Evolutionary conservation across 2,888 invertebrate species (phyloP).

Genomic region (Muschampia plurimacula): DNA sequence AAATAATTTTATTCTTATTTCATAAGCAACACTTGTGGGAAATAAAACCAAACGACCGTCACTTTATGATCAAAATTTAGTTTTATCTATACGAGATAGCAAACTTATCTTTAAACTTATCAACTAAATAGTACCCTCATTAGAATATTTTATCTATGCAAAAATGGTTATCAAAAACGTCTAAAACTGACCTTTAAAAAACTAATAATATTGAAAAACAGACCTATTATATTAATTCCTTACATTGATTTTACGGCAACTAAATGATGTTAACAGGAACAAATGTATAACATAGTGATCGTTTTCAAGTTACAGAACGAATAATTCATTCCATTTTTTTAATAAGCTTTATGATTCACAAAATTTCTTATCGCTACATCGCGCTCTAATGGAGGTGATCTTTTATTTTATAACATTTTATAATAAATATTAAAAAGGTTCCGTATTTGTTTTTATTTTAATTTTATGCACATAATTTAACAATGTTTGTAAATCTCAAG

Average conservation of each 20-base stretch:
- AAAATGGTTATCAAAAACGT: not conserved
- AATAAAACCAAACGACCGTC: not conserved
- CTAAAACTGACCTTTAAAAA: conserved; percentile 4
- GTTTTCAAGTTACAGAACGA: not conserved
- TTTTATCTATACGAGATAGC: not conserved
- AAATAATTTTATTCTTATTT: not conserved
- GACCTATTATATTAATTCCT: not conserved
- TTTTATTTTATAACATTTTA: not conserved
- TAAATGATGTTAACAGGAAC: conserved; percentile 8
- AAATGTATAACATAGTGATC: not conserved
- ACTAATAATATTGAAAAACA: not conserved
- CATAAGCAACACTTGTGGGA: not conserved
- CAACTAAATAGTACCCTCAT: not conserved
- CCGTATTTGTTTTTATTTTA: not conserved
- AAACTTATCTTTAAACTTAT: not conserved
- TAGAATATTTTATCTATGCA: conserved; percentile 7
- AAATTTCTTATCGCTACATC: conserved; percentile 11
- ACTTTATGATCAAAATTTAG: not conserved
- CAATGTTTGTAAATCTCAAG: not conserved
- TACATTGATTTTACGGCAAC: conserved; percentile 11
- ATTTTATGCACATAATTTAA: not conserved
- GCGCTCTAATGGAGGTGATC: conserved; percentile 2
- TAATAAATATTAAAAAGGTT: not conserved
- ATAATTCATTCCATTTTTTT: conserved; percentile 6
- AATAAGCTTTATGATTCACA: conserved; percentile 5